These are phyloP conservation scores for Conchocele bisecta DNA, from an alignment of 2,888 invertebrate genomes.

Conservation along the genomic window DNA sequence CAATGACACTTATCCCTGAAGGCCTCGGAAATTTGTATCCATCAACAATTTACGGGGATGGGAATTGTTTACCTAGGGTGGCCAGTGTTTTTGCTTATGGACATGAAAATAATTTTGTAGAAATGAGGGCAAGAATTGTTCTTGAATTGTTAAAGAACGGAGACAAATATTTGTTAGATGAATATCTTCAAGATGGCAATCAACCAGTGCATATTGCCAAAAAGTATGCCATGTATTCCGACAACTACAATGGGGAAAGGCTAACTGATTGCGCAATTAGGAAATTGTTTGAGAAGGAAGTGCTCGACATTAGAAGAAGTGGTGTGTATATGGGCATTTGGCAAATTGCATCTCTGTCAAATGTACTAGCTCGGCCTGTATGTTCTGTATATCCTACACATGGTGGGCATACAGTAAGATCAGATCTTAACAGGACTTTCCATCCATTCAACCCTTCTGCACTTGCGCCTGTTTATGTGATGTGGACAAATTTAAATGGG, in stretches of 20 bases:
- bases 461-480: slow-evolving; percentile 2
- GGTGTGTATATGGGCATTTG: slow-evolving; percentile 47
- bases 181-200: slow-evolving; percentile 10
- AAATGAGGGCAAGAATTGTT: slow-evolving; percentile 18
- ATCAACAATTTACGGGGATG: slow-evolving; percentile 8
- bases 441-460: not conserved
- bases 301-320: slow-evolving; percentile 1
- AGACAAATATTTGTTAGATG: slow-evolving; percentile 7
- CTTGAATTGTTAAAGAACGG: slow-evolving; percentile 6
- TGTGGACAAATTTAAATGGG: slow-evolving; percentile 18
- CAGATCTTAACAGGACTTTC: slow-evolving; percentile 14
- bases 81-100: slow-evolving; percentile 24
- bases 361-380: slow-evolving; percentile 10
- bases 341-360: slow-evolving; percentile 31
- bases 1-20: not conserved
- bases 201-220: slow-evolving; percentile 7
- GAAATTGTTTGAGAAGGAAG: slow-evolving; percentile 26
- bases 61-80: slow-evolving; percentile 17
- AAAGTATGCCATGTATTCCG: slow-evolving; percentile 19
- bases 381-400: slow-evolving; percentile 9
- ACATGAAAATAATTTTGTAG: not conserved
- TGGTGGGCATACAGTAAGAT: slow-evolving; percentile 8
- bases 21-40: slow-evolving; percentile 3
- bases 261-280: not conserved
- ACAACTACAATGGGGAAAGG: slow-evolving; percentile 2